Base-by-base conservation (phyloP, 2,113 vertebrate species). In the Fregata magnificens region DNA sequence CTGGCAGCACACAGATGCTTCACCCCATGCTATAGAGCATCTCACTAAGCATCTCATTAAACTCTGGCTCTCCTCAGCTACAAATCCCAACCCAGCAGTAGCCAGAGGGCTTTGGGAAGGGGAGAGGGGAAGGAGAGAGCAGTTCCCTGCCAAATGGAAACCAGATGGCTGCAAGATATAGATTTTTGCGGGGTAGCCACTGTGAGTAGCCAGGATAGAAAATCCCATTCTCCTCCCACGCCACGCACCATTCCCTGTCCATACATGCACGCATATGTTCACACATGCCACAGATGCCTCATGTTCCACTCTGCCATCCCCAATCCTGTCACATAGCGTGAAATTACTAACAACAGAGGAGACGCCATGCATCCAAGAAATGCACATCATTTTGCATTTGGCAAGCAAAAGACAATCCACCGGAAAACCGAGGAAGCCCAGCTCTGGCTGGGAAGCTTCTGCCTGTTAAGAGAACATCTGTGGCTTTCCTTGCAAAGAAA, bases 141-240 rank as follows among this genome's bases (percentile, higher is more conserved):
- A 78, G 59, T 31, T 93, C 47, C 16, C 34, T 88, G 47, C 29
- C 84, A 82, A 86, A 95, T 8, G 36, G 76, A 87, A 94, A 77
- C 47, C 73, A 97, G 70, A 94, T 81, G 56, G 38, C 47, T 93
- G 44, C 47, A 90, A 95, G 94, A 69, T 52, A 63, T 5, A 80
- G 44, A 58, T 72, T 91, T 86, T 28, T 20, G 3, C 71, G 65
- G n/a, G 58, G 32, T 3, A 80, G 56, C 3, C 4, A 50, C 36
- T 58, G 8, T 20, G 22, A 62, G 28, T 10, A 71, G 28, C 18
- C 61, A 82, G 44, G 62, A 66, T 13, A 91, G 32, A 82, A 89
- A 78, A 89, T 32, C 11, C 29, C n/a, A 59, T 82, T 61, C 72
- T 80, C 32, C 28, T 85, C 72, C 50, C 34, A 69, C n/a, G 67